Base-by-base conservation (phyloP, 2,797 vertebrate species). In the Arremon aurantiirostris region DNA sequence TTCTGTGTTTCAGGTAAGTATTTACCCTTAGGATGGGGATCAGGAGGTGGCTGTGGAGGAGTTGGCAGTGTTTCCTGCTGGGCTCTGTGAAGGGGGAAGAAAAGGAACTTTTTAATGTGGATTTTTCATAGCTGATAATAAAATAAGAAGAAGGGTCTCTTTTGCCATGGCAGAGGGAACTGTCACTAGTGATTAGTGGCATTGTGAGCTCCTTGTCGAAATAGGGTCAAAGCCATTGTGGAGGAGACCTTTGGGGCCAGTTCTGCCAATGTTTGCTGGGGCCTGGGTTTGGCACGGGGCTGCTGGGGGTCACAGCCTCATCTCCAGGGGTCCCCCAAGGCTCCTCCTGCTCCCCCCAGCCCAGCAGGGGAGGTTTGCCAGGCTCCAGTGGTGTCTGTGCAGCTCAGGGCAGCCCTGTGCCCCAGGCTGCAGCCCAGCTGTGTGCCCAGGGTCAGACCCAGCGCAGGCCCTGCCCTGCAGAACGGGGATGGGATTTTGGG, bases 391-490 rank as follows among this genome's bases (percentile, higher is more conserved):
- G 5, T 12, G 71, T 32, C 37, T 3, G 4, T 1, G 7, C 0
- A 3, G 47, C 73, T 49, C 4, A 2, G 14, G 59, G 6, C 76
- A 39, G 35, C 42, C 3, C 0, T 8, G 78, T 1, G 20, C 42
- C 22, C 2, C 16, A 42, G 35, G 9, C 37, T 63, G 59, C 30
- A 6, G 0, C 0, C 72, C 75, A 44, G n/a, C 52, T 20, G 26
- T 27, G 34, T 1, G 3, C 52, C 42, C 1, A 0, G 9, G 6
- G 56, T 50, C 3, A 88, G 24, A 10, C 12, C 30, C 69, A 7
- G 4, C 1, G 3, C 61, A 2, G 0, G 27, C 7, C 9, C 61
- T 92, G 69, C 18, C 55, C 63, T 4, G 0, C 0, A 0, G 8
- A 6, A 22, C 12, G 21, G 46, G 46, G 71, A 11, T 24, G 37